A percentile compares a stretch with the other conserved stretches of the same genome.
Evolutionary conservation across 2,888 invertebrate species (phyloP).

Genomic region (Platycnemis pennipes): DNA sequence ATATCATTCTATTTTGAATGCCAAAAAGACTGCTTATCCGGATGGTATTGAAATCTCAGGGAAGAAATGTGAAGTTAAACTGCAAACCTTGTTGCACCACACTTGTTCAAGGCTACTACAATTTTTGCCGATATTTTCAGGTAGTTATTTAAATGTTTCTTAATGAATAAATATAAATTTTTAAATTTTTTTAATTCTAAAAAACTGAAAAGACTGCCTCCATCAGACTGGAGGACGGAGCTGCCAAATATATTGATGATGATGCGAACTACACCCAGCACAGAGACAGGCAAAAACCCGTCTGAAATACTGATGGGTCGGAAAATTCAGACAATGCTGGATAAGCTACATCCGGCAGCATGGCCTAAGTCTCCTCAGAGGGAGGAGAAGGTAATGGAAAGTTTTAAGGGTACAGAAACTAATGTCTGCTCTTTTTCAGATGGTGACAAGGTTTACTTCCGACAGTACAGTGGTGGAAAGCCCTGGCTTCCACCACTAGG

Average conservation of each 20-base stretch:
- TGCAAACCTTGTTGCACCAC: too few relatives aligned
- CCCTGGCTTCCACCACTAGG: not conserved
- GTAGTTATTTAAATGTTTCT: too few relatives aligned
- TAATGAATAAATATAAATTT: too few relatives aligned
- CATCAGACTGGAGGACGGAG: slow-evolving; percentile 69
- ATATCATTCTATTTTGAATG: too few relatives aligned
- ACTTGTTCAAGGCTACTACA: too few relatives aligned
- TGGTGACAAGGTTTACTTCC: not conserved
- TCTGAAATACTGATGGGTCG: slow-evolving; percentile 71
- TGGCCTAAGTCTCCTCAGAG: not conserved
- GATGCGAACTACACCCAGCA: slow-evolving; percentile 71
- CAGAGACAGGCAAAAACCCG: slow-evolving; percentile 70
- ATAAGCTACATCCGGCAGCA: not conserved
- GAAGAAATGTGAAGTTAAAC: too few relatives aligned
- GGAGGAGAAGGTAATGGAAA: too few relatives aligned
- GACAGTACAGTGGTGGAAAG: not conserved
- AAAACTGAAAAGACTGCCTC: slow-evolving; percentile 71
- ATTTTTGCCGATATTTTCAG: too few relatives aligned
- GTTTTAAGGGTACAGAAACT: too few relatives aligned
- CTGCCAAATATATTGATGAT: slow-evolving; percentile 70
- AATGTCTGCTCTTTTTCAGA: not conserved
- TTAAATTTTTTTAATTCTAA: too few relatives aligned
- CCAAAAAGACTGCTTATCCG: too few relatives aligned
- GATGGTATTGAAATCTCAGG: too few relatives aligned
- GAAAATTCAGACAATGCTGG: not conserved